Conservation (phyloP, 2,888 invertebrate species). For the Acleris laterana region DNA sequence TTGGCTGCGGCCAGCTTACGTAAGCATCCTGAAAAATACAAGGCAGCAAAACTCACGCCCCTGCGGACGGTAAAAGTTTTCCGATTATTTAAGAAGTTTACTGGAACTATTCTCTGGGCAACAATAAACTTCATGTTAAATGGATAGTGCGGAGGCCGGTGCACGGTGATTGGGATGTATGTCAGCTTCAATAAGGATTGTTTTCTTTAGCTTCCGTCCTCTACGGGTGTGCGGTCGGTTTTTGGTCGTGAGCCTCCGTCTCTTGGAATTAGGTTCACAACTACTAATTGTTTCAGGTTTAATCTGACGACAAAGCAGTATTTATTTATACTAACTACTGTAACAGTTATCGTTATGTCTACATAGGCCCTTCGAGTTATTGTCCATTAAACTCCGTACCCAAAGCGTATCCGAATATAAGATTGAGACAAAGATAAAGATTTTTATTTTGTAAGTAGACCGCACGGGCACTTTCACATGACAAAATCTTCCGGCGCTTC, state of each 20-base stretch:
- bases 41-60: constrained; percentile 31
- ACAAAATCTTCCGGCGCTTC: no score
- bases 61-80: constrained; percentile 54
- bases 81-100: constrained; percentile 57
- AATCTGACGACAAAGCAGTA: no score
- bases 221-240: constrained; percentile 25
- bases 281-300: no score
- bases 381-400: no score
- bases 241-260: constrained; percentile 12
- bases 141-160: constrained; percentile 50
- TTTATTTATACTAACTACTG: no score
- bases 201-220: constrained; percentile 40
- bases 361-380: no score
- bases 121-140: constrained; percentile 60
- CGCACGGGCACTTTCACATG: no score
- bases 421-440: no score
- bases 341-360: no score
- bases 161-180: constrained; percentile 58
- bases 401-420: no score
- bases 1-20: neutral
- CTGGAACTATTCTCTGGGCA: constrained; percentile 51
- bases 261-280: neutral
- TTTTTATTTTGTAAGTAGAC: no score
- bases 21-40: constrained; percentile 17
- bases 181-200: constrained; percentile 50